phyloP scores from a whole-genome alignment of 2,797 vertebrate species.

The Petrocephalus schoutedeni region DNA sequence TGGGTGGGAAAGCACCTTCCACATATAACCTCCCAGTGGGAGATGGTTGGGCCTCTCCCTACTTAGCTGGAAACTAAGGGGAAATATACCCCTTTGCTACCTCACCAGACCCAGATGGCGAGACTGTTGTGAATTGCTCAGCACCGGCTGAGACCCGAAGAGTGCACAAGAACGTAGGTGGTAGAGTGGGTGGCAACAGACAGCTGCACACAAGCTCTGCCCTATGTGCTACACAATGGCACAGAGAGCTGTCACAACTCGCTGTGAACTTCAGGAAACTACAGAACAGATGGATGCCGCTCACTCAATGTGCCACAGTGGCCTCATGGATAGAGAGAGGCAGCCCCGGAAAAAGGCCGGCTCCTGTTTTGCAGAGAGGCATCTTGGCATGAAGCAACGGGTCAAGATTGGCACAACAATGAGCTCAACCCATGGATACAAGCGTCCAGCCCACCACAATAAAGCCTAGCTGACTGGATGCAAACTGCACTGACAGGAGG shows the following conservation, averaged over 20 bases:
- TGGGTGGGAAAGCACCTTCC: not conserved
- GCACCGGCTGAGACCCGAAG: not conserved
- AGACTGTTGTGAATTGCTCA: not conserved
- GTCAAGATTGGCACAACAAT: not conserved
- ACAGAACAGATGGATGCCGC: not conserved
- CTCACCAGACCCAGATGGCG: not conserved
- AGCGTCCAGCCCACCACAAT: not conserved
- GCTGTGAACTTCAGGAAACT: not conserved
- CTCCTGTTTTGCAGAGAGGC: not conserved
- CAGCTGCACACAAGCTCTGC: not conserved
- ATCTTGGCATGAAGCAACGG: no score
- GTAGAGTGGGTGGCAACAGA: not conserved
- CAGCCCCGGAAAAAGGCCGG: not conserved
- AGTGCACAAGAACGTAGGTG: not conserved
- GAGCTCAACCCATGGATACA: not conserved
- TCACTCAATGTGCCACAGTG: not conserved
- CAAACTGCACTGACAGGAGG: not conserved
- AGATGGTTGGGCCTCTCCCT: not conserved
- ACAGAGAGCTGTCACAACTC: not conserved
- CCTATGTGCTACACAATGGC: not conserved
- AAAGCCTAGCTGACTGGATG: not conserved
- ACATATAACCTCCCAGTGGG: not conserved
- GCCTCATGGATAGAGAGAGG: not conserved
- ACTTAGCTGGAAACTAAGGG: not conserved
- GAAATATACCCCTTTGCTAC: not conserved